These are phyloP conservation scores for Macrosiphum euphorbiae DNA, from an alignment of 2,888 invertebrate genomes.

Conservation along the genomic window DNA sequence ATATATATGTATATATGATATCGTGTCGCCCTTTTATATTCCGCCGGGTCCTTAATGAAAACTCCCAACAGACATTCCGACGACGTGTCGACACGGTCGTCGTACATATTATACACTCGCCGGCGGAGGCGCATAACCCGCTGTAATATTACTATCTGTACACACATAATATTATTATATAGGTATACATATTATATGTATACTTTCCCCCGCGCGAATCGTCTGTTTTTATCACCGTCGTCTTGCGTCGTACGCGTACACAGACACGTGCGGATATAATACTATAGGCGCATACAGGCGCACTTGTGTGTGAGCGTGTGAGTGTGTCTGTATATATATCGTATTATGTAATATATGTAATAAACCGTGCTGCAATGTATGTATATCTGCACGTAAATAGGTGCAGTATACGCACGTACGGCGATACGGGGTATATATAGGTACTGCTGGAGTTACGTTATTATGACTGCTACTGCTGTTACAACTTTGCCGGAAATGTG, in stretches of 20 bases:
- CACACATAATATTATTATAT: background rate
- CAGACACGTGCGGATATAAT: background rate
- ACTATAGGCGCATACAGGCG: background rate
- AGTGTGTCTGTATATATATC: background rate
- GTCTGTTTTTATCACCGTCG: conserved; percentile 45
- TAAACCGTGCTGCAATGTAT: background rate
- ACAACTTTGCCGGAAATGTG: background rate
- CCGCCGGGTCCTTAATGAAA: conserved; percentile 44
- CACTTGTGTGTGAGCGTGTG: background rate
- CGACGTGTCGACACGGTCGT: conserved; percentile 56
- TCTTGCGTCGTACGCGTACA: background rate
- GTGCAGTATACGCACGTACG: background rate
- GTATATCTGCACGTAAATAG: background rate
- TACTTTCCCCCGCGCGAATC: background rate
- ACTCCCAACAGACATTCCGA: conserved; percentile 61
- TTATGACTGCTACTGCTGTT: background rate
- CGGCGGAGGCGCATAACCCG: background rate
- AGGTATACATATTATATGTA: background rate
- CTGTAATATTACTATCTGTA: background rate
- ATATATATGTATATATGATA: background rate
- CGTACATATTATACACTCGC: conserved; percentile 2
- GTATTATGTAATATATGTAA: background rate
- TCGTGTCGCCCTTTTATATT: conserved; percentile 27
- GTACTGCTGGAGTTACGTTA: background rate
- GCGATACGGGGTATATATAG: background rate